A percentile compares a stretch with the other conserved stretches of the same genome.
Evolutionary conservation across 64 coral and sea anemone genomes (phyloP).

Genomic region (Pocillopora damicornis): DNA sequence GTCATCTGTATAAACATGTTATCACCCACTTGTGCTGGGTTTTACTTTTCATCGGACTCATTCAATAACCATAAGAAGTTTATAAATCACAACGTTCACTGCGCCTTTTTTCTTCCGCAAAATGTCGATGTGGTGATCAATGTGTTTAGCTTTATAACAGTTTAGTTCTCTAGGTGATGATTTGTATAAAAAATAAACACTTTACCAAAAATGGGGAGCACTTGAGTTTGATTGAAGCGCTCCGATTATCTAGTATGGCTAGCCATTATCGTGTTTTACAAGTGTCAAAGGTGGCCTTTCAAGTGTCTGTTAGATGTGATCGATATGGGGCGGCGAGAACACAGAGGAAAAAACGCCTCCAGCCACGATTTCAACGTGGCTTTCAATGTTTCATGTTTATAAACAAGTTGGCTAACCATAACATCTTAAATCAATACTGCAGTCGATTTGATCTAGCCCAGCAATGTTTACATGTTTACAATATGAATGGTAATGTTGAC

Average conservation of each 20-base stretch:
- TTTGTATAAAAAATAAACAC: conserved; percentile 22
- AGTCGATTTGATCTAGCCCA: not conserved
- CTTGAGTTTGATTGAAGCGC: conserved; percentile 20
- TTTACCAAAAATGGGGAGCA: not conserved
- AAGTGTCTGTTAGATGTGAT: conserved; percentile 24
- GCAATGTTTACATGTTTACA: conserved; percentile 40
- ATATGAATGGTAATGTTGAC: conserved; percentile 37
- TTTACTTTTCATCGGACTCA: not conserved
- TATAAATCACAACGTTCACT: not conserved
- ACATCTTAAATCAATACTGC: not conserved
- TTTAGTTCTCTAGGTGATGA: conserved; percentile 2
- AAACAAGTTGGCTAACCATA: conserved; percentile 7
- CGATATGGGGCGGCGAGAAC: conserved; percentile 17
- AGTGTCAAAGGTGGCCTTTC: conserved; percentile 34
- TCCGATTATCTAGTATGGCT: conserved; percentile 3
- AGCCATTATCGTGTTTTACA: conserved; percentile 11
- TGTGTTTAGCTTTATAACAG: not conserved
- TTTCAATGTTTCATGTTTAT: not conserved
- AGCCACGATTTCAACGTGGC: conserved; percentile 12
- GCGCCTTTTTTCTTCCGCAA: not conserved
- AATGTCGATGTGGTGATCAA: not conserved
- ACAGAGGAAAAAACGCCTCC: not conserved
- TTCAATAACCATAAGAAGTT: not conserved
- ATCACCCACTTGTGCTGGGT: not conserved
- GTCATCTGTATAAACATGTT: not conserved